Conservation (phyloP, 1,140 invertebrate species). For the Eufriesea mexicana region DNA sequence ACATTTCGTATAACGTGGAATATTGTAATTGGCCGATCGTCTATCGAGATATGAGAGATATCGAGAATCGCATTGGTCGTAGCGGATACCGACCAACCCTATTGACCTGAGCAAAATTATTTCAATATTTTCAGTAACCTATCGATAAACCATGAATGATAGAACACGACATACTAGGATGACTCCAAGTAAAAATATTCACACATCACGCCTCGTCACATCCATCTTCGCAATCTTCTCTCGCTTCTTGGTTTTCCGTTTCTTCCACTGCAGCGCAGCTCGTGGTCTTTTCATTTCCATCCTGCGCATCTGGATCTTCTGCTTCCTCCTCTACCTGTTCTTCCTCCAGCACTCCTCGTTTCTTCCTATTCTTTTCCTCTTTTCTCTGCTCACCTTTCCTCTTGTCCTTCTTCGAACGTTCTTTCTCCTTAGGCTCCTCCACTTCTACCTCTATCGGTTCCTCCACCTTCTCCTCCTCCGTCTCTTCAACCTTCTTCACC, state of each 20-base stretch:
- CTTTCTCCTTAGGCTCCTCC: not conserved
- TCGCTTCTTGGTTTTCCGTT: not conserved
- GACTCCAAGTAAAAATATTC: not conserved
- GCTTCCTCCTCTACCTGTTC: conserved; percentile 1
- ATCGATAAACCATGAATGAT: not conserved
- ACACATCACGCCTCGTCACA: conserved; percentile 9
- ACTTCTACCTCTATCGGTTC: not conserved
- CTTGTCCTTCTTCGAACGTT: conserved; percentile 19
- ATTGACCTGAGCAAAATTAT: not conserved
- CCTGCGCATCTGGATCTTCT: not conserved
- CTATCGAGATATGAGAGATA: not conserved
- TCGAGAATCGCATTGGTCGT: too few relatives aligned
- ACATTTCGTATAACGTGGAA: not conserved
- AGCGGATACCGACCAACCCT: not conserved
- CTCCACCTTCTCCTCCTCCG: not conserved
- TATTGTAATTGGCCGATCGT: not conserved
- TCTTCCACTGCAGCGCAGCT: not conserved
- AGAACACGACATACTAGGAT: not conserved
- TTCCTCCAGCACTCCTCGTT: conserved; percentile 15
- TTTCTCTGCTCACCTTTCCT: conserved; percentile 6
- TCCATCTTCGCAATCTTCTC: not conserved
- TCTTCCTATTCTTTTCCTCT: conserved; percentile 30
- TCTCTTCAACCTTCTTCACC: not conserved
- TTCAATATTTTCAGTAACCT: not conserved
- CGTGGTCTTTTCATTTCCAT: not conserved